Percentiles rank a stretch among this genome's conserved stretches.
Evolutionary conservation across 2,797 vertebrate genomes (phyloP).

Genomic region (Pseudocheirus occidentalis): DNA sequence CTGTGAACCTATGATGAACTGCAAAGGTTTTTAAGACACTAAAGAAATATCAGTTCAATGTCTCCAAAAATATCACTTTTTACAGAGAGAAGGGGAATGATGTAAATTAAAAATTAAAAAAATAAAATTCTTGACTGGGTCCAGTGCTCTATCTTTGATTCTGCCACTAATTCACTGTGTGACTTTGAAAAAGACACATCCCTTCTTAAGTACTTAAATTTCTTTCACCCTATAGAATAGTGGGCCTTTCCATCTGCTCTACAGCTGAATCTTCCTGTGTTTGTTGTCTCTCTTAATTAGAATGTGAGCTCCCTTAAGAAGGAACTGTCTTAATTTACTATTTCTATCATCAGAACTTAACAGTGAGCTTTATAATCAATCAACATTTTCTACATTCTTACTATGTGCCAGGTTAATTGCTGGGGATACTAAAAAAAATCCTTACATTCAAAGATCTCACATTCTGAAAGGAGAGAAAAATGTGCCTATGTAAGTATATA

Average conservation of each 20-base stretch:
- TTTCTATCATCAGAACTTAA: not conserved
- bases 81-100: not conserved
- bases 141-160: not conserved
- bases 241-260: not conserved
- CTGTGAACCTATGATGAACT: not conserved
- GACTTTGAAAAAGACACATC: not conserved
- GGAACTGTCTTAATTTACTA: not conserved
- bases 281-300: not conserved
- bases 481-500: not conserved
- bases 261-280: not conserved
- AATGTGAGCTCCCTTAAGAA: not conserved
- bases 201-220: not conserved
- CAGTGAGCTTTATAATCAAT: not conserved
- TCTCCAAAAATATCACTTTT: not conserved
- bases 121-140: not conserved
- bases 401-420: not conserved
- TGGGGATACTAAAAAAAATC: not conserved
- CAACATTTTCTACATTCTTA: not conserved
- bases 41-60: not conserved
- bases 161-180: not conserved
- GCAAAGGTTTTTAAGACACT: not conserved
- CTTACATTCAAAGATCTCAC: not conserved
- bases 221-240: not conserved
- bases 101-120: not conserved
- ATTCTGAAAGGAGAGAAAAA: not conserved